Base-by-base conservation (phyloP, 2,113 vertebrate genomes). In the Anarhynchus alexandrinus region DNA sequence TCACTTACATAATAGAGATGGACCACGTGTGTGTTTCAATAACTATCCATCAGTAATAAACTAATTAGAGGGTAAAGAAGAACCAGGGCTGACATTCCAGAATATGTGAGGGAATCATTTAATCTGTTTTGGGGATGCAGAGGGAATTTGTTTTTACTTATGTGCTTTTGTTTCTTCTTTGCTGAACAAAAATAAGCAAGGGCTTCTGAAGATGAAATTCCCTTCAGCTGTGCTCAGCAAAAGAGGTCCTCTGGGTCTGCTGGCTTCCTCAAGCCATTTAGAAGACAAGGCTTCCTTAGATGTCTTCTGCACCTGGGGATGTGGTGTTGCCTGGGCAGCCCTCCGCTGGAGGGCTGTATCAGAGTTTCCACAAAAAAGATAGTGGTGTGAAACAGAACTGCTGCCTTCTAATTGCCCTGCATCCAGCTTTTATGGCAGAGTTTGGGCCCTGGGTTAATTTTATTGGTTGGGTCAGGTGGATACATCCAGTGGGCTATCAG, bases 351-450 rank as follows among this genome's bases (percentile, higher is more conserved):
- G 34, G 40, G 15, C 54, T 9, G 8, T 22, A 45, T 27, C 43
- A 27, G 49, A 55, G 14, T 43, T 47, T 65, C 67, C n/a, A 34
- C 15, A 29, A 26, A 58, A 54, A 8, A 27, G 3, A 6, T 1
- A 19, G n/a, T 12, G 7, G 4, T 8, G 27, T 71, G 76, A 64
- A 47, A 62, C 15, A 62, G 22, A 36, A 23, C 18, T 19, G 38
- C 19, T 54, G 38, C 8, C 22, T 32, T 62, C 26, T 36, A 17
- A 6, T 22, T 67, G 47, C 12, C 22, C 32, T 17, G 27, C 38
- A 45, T 4, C n/a, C 52, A 38, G 9, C 34, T 91, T 47, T 34
- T 45, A 11, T 0, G 0, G n/a, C 27, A 76, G 65, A 79, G 12
- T 82, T 71, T 45, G 55, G 15, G 29, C 12, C 7, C 32, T 3